Evolutionary conservation across 2,797 vertebrate genomes (phyloP).

Genomic region (Hoplostethus mediterraneus): DNA sequence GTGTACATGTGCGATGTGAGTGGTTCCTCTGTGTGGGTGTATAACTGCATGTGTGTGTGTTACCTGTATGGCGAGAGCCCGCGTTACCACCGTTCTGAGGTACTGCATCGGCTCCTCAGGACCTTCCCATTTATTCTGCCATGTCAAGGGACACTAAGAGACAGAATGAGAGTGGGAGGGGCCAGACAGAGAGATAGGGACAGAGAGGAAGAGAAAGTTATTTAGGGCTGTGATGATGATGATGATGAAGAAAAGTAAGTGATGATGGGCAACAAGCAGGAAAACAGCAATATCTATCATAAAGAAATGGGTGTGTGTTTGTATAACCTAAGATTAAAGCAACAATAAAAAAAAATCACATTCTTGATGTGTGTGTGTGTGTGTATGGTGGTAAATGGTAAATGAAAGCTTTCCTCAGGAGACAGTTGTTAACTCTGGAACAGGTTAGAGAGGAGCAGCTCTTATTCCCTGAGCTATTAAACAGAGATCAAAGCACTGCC

Average conservation of each 20-base stretch:
- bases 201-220: constrained; percentile 16
- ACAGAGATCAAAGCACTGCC: constrained; percentile 49
- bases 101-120: constrained; percentile 98
- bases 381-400: neutral
- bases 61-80: constrained; percentile 94
- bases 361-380: constrained; percentile 18
- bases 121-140: constrained; percentile 97
- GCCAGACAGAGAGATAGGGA: constrained; percentile 10
- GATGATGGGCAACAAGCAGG: neutral
- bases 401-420: constrained; percentile 22
- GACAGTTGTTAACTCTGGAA: constrained; percentile 22
- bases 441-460: constrained; percentile 15
- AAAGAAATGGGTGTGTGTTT: neutral
- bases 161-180: neutral
- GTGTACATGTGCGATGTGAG: neutral
- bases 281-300: too few species aligned
- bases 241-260: constrained; percentile 4
- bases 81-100: constrained; percentile 90
- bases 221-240: constrained; percentile 2
- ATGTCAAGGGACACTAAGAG: constrained; percentile 77
- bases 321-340: neutral
- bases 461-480: constrained; percentile 36
- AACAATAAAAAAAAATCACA: neutral
- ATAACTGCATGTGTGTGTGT: constrained; percentile 36
- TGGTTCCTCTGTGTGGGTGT: constrained; percentile 7